These are phyloP conservation scores for Psephotus haematonotus DNA, from an alignment of 2,113 vertebrate species.

Conservation along the genomic window DNA sequence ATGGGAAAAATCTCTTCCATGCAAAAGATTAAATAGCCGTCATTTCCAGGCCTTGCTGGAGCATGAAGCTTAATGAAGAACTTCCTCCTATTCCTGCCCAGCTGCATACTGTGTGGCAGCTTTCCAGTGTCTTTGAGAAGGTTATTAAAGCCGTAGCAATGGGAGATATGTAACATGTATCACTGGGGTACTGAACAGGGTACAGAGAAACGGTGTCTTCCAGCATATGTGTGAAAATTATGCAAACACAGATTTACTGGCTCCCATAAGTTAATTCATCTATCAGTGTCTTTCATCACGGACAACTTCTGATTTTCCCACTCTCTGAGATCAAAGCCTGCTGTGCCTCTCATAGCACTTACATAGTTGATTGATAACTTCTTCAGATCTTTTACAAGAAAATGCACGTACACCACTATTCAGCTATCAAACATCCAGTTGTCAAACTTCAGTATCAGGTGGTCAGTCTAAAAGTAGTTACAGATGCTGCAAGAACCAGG, in stretches of 20 bases:
- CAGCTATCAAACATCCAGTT: not conserved
- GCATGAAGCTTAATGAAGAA: not conserved
- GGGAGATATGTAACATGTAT: not conserved
- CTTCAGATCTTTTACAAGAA: not conserved
- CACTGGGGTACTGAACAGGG: rapidly evolving
- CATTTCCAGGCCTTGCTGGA: not conserved
- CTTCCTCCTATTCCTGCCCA: not conserved
- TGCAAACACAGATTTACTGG: not conserved
- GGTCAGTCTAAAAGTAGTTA: not conserved
- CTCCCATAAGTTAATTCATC: not conserved
- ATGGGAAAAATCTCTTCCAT: not conserved
- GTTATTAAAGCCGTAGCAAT: not conserved
- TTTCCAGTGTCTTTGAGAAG: not conserved
- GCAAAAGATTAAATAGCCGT: not conserved
- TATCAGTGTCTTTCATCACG: not conserved
- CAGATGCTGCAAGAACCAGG: not conserved
- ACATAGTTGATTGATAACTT: not conserved
- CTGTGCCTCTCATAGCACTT: not conserved
- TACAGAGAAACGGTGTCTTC: not conserved
- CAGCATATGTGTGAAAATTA: not conserved
- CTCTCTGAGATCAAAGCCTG: not conserved
- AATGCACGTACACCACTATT: not conserved
- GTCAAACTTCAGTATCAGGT: not conserved
- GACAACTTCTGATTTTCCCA: not conserved
- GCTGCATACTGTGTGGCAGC: not conserved